A percentile compares a stretch with the other conserved stretches of the same genome.
Evolutionary conservation across 2,888 invertebrate species (phyloP).

Genomic region (Xylophagus ater): DNA sequence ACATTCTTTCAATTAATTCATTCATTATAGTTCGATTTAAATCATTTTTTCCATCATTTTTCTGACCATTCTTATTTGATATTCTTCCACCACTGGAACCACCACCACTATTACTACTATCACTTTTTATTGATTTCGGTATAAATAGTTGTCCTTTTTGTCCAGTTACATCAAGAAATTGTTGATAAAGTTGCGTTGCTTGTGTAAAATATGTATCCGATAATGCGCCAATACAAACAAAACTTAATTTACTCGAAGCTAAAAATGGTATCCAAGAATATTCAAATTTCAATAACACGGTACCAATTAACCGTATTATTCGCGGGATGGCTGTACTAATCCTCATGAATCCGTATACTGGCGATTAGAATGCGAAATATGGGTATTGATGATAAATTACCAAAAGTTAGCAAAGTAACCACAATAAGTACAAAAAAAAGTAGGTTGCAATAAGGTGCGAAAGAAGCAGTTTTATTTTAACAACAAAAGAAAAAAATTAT

Average conservation of each 20-base stretch:
- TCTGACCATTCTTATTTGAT: slow-evolving; percentile 2
- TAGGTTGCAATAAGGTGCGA: no score
- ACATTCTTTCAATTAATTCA: slow-evolving; percentile 52
- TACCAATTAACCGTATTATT: no score
- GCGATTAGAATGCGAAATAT: no score
- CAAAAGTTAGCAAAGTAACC: no score
- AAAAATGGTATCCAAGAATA: slow-evolving; percentile 63
- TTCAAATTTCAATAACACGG: no score
- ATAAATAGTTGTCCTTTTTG: slow-evolving; percentile 50
- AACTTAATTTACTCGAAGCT: slow-evolving; percentile 68
- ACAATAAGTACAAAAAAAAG: no score
- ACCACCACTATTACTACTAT: not conserved
- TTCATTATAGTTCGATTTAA: slow-evolving; percentile 25
- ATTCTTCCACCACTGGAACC: not conserved
- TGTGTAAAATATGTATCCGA: slow-evolving; percentile 47
- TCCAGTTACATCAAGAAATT: slow-evolving; percentile 65
- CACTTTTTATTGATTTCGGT: slow-evolving; percentile 41
- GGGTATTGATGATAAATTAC: no score
- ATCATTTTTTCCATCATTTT: slow-evolving; percentile 25
- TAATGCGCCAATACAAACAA: slow-evolving; percentile 56
- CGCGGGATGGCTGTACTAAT: no score
- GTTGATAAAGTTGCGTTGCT: slow-evolving; percentile 48
- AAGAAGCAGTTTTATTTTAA: no score
- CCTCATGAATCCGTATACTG: no score
- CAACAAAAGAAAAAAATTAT: no score